These are phyloP conservation scores for Tineola bisselliella DNA, from an alignment of 2,888 invertebrate species.

Conservation along the genomic window DNA sequence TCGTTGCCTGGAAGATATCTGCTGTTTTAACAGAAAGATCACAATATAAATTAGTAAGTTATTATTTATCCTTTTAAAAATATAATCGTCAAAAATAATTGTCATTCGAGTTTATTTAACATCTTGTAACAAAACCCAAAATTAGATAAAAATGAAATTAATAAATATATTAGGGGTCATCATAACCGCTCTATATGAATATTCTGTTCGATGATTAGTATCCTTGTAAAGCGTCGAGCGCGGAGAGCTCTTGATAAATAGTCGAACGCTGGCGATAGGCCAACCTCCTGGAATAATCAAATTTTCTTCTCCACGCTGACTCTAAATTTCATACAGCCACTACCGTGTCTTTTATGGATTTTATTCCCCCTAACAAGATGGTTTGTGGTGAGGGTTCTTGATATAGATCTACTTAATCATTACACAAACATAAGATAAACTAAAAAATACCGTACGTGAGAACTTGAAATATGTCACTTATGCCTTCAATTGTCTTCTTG, in stretches of 20 bases:
- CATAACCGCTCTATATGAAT: conserved; percentile 33
- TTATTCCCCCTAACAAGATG: conserved; percentile 62
- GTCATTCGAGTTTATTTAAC: too few species aligned
- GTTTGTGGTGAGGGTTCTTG: conserved; percentile 31
- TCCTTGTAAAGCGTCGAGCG: conserved; percentile 58
- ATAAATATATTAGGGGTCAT: not conserved
- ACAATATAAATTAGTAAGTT: too few species aligned
- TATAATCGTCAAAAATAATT: too few species aligned
- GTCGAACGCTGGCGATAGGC: conserved; percentile 62
- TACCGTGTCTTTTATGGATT: conserved; percentile 63
- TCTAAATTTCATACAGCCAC: conserved; percentile 36
- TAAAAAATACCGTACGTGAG: not conserved
- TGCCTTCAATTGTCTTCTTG: not conserved
- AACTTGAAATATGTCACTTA: too few species aligned
- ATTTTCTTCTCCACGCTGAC: conserved; percentile 51
- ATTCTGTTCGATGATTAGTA: conserved; percentile 54
- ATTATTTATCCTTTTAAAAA: too few species aligned
- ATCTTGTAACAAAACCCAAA: too few species aligned
- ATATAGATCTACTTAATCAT: conserved; percentile 32
- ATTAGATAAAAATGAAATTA: too few species aligned
- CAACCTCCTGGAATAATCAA: conserved; percentile 67
- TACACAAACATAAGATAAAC: conserved; percentile 19
- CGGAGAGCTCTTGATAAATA: conserved; percentile 60
- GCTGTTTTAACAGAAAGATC: too few species aligned
- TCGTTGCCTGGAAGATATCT: too few species aligned